Base-by-base conservation (phyloP, 2,797 vertebrate genomes). In the Carduelis carduelis region DNA sequence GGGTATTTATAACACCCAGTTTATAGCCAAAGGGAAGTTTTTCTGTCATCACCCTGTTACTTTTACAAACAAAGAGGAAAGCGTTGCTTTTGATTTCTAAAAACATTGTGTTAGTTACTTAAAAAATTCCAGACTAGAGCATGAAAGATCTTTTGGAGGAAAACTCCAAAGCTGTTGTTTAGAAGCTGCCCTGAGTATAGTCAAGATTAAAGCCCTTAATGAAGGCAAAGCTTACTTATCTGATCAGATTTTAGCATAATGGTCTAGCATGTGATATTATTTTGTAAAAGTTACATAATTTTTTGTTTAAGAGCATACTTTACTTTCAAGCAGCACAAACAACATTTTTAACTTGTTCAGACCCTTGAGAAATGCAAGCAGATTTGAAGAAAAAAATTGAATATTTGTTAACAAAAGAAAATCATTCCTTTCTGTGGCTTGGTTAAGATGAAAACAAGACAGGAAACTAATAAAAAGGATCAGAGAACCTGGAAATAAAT, bases 401-500 rank as follows among this genome's bases (percentile, higher is more conserved):
- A 3, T 90, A 77, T 74, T 78, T 80, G 35, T 87, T 91, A 94
- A 82, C 77, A 79, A 91, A 85, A 69, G 46, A 94, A 95, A 94
- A 63, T 68, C 11, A 71, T 79, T 74, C 46, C 77, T 95, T 93
- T 89, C 86, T 89, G 28, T 93, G 69, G 75, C 41, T 89, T 63
- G 30, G 59, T 79, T 93, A 88, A 94, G 52, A 88, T 52, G 63
- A 93, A 95, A 94, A 86, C 87, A 93, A 83, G 74, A 86, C 85
- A 78, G 89, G 94, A 97, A 95, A 91, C 87, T 95, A 95, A 94
- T 91, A 96, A 96, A 95, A 80, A 91, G 87, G 89, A 97, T 96
- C 91, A 96, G 85, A 90, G 89, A 88, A 95, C 55, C 77, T 93
- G 77, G 91, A 94, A 96, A 96, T 96, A 95, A 69, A 83, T 39